phyloP scores from a whole-genome alignment of 2,888 invertebrate genomes.

The Archaeoteleia sp. region DNA sequence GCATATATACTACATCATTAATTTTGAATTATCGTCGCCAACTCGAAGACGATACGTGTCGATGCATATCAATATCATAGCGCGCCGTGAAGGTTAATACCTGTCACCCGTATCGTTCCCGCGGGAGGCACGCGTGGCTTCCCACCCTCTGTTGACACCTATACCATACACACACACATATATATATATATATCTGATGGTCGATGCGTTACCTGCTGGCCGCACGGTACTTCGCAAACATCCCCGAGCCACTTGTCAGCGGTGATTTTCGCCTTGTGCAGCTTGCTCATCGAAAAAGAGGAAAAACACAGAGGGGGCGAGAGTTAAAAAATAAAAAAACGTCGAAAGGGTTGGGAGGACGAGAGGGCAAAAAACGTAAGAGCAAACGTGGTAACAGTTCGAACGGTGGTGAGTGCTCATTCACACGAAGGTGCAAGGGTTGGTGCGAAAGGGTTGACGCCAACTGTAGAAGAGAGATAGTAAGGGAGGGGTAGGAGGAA shows the following conservation, averaged over 20 bases:
- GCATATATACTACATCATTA: conserved; percentile 41
- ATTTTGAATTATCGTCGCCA: conserved; percentile 46
- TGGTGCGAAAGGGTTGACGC: conserved; percentile 21
- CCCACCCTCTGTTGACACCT: conserved; percentile 39
- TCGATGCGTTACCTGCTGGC: conserved; percentile 44
- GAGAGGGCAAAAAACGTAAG: conserved; percentile 3
- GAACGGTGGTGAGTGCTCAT: conserved; percentile 13
- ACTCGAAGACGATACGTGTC: conserved; percentile 50
- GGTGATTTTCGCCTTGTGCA: conserved; percentile 49
- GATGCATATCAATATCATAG: conserved; percentile 52
- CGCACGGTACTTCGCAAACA: conserved; percentile 39
- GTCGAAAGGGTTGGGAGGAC: not conserved
- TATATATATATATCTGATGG: conserved; percentile 11
- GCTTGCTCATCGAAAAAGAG: conserved; percentile 44
- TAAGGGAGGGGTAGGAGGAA: conserved; percentile 7
- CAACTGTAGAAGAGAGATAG: conserved; percentile 12
- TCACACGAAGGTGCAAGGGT: conserved; percentile 34
- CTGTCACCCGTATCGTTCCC: conserved; percentile 39
- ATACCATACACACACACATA: too few species aligned
- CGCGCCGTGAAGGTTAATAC: conserved; percentile 39
- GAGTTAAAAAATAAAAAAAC: conserved; percentile 5
- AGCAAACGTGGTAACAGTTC: conserved; percentile 12
- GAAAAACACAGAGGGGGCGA: conserved; percentile 29
- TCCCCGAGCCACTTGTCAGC: conserved; percentile 35
- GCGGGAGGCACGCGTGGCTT: conserved; percentile 22